phyloP scores from a whole-genome alignment of 2,113 vertebrate genomes.

The Zosterops pallidus region DNA sequence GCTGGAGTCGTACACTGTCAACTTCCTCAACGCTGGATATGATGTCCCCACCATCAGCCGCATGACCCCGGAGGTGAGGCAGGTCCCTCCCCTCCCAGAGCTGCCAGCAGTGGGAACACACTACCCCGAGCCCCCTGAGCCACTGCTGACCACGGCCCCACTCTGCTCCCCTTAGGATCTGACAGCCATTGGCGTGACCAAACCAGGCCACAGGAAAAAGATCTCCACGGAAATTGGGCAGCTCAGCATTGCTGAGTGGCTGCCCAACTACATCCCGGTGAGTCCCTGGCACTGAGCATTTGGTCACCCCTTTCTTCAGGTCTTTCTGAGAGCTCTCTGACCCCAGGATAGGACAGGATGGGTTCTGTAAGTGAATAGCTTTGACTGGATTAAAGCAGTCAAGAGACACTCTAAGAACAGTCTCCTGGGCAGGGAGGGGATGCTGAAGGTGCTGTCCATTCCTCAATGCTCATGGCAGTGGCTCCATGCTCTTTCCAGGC shows the following conservation, averaged over 20 bases:
- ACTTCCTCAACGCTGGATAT: slow-evolving; percentile 90
- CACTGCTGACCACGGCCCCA: neutral
- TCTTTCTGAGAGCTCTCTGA: neutral
- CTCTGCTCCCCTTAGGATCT: slow-evolving; percentile 79
- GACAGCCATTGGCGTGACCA: slow-evolving; percentile 94
- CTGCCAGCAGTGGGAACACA: neutral
- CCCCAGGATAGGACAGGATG: neutral
- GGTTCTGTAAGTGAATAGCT: neutral
- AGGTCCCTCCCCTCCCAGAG: neutral
- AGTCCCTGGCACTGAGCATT: neutral
- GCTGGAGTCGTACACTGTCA: slow-evolving; percentile 87
- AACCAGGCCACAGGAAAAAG: slow-evolving; percentile 95
- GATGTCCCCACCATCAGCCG: slow-evolving; percentile 97
- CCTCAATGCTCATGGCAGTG: accelerated
- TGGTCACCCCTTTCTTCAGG: neutral
- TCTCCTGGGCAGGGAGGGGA: neutral
- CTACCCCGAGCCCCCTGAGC: accelerated
- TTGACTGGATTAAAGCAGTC: neutral
- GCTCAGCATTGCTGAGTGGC: slow-evolving; percentile 91
- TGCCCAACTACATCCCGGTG: slow-evolving; percentile 92
- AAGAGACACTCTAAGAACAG: neutral
- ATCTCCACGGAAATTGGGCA: slow-evolving; percentile 91
- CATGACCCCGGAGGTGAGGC: slow-evolving; percentile 93
- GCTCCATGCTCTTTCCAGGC: slow-evolving; percentile 58
- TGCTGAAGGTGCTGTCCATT: neutral